These are phyloP conservation scores for Diogma glabrata DNA, from an alignment of 2,888 invertebrate species.

Conservation along the genomic window DNA sequence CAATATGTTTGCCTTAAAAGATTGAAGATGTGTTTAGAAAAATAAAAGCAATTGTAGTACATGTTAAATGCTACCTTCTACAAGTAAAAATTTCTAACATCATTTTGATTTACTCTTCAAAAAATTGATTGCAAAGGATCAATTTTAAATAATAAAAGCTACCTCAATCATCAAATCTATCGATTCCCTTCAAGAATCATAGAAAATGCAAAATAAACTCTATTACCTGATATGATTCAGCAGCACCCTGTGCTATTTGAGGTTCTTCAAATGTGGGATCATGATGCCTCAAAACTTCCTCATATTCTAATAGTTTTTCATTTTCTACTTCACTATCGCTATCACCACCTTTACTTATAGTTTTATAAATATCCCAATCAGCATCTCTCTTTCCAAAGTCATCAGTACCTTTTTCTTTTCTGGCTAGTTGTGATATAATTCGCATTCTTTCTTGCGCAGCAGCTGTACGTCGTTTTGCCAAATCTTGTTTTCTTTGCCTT, in stretches of 20 bases:
- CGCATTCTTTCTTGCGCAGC: slow-evolving; percentile 93
- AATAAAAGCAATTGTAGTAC: background rate
- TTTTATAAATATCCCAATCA: slow-evolving; percentile 95
- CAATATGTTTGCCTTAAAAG: background rate
- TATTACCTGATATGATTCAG: slow-evolving; percentile 55
- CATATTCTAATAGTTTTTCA: slow-evolving; percentile 74
- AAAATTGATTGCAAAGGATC: too few relatives aligned
- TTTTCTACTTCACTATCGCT: slow-evolving; percentile 89
- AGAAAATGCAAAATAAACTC: background rate
- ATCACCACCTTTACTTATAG: slow-evolving; percentile 65
- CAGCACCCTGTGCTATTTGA: slow-evolving; percentile 38
- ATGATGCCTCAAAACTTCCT: slow-evolving; percentile 71
- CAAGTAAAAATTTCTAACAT: too few relatives aligned
- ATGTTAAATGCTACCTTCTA: too few relatives aligned
- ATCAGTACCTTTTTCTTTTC: slow-evolving; percentile 65
- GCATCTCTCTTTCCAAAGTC: slow-evolving; percentile 91
- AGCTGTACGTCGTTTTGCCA: slow-evolving; percentile 78
- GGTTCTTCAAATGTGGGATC: slow-evolving; percentile 58
- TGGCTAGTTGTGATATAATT: slow-evolving; percentile 80
- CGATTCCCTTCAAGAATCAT: too few relatives aligned
- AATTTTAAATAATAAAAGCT: too few relatives aligned
- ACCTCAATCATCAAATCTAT: too few relatives aligned
- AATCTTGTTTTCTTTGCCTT: slow-evolving; percentile 71
- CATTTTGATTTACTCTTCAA: too few relatives aligned
- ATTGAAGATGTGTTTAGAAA: background rate